Evolutionary conservation across 2,113 vertebrate genomes (phyloP).

Genomic region (Dipodomys stephensi): DNA sequence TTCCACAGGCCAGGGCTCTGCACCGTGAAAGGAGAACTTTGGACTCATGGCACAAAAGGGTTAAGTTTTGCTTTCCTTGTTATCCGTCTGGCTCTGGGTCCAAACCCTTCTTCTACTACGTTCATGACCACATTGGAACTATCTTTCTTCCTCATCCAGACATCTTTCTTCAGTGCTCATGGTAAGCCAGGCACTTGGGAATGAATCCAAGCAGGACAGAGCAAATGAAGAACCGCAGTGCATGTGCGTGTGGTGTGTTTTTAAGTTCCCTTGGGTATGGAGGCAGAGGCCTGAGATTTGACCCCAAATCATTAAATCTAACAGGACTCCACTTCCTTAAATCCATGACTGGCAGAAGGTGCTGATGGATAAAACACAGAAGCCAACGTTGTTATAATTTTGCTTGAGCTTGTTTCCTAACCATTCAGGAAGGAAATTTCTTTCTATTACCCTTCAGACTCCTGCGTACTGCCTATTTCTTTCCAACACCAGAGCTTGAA

Average conservation of each 20-base stretch:
- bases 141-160: not conserved
- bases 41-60: not conserved
- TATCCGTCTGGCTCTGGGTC: not conserved
- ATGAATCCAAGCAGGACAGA: fast-evolving
- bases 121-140: fast-evolving
- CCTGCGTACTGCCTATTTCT: not conserved
- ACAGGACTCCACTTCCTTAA: not conserved
- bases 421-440: not conserved
- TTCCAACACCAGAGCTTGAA: too few species aligned
- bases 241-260: fast-evolving
- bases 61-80: not conserved
- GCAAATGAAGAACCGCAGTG: not conserved
- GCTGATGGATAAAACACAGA: not conserved
- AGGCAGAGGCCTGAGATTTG: not conserved
- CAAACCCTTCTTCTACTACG: not conserved
- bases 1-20: not conserved
- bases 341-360: not conserved
- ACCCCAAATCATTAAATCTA: not conserved
- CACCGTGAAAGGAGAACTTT: not conserved
- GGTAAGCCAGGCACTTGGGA: fast-evolving
- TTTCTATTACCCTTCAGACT: not conserved
- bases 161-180: not conserved
- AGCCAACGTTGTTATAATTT: not conserved
- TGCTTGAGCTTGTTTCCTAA: not conserved
- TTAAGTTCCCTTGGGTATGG: not conserved